phyloP scores from a whole-genome alignment of 2,113 vertebrate genomes.

The Notiomystis cincta region DNA sequence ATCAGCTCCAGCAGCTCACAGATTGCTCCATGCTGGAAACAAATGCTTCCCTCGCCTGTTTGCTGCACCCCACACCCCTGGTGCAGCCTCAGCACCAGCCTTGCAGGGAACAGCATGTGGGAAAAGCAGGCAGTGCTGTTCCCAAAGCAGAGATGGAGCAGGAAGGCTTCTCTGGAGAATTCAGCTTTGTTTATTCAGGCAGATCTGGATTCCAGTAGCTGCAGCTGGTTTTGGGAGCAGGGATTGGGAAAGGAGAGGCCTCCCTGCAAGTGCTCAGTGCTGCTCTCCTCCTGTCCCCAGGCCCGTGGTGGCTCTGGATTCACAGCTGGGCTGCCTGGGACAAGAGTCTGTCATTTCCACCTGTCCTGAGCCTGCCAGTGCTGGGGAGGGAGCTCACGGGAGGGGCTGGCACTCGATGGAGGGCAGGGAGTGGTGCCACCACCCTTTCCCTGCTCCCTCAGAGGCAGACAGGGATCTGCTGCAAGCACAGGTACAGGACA shows the following conservation, averaged over 20 bases:
- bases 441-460: background rate
- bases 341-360: background rate
- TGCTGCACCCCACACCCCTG: background rate
- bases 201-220: constrained; percentile 10
- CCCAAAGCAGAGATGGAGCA: constrained; percentile 4
- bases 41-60: background rate
- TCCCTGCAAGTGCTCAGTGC: background rate
- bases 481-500: background rate
- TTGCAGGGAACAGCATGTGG: background rate
- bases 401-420: background rate
- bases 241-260: background rate
- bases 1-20: background rate
- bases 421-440: background rate
- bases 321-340: background rate
- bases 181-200: constrained; percentile 30
- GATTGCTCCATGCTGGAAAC: background rate
- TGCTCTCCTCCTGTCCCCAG: background rate
- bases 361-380: background rate
- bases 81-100: background rate
- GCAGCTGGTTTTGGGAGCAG: background rate
- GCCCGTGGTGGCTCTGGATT: background rate
- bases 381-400: background rate
- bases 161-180: constrained; percentile 25
- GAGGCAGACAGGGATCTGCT: background rate
- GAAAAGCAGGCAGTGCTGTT: constrained; percentile 27